These are phyloP conservation scores for Drosophila pallidifrons DNA, from an alignment of 1,140 invertebrate genomes.

Conservation along the genomic window DNA sequence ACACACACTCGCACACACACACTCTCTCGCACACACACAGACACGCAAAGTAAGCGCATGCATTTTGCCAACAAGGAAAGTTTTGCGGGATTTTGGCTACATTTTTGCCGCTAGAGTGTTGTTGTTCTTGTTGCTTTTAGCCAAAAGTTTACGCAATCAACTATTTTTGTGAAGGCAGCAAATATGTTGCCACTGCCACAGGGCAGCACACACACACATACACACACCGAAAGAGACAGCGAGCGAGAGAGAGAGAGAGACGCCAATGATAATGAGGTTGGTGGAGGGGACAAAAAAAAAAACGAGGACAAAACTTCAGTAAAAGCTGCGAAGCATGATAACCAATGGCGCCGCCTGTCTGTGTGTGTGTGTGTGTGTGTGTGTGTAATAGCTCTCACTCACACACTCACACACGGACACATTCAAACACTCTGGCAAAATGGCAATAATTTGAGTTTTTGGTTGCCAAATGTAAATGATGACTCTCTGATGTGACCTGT, in stretches of 20 bases:
- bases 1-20: conserved; percentile 12
- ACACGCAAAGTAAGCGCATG: conserved; percentile 20
- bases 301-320: conserved; percentile 75
- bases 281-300: conserved; percentile 19
- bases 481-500: conserved; percentile 40
- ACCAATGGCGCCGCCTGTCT: conserved; percentile 65
- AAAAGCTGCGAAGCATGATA: conserved; percentile 67
- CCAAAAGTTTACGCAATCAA: conserved; percentile 59
- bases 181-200: conserved; percentile 40
- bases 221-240: conserved; percentile 10
- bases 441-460: conserved; percentile 52
- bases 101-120: conserved; percentile 40
- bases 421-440: conserved; percentile 18
- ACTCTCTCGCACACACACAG: conserved; percentile 8
- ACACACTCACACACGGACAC: conserved; percentile 16
- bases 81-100: conserved; percentile 24
- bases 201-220: conserved; percentile 23
- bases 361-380: conserved; percentile 9
- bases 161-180: conserved; percentile 46
- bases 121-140: conserved; percentile 13
- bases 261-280: conserved; percentile 24
- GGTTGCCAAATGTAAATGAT: conserved; percentile 52
- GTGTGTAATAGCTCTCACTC: conserved; percentile 14
- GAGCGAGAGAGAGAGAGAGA: background rate
- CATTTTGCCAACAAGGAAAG: conserved; percentile 31